phyloP scores from a whole-genome alignment of 64 coral and sea anemone genomes.

The Astreopora myriophthalma region DNA sequence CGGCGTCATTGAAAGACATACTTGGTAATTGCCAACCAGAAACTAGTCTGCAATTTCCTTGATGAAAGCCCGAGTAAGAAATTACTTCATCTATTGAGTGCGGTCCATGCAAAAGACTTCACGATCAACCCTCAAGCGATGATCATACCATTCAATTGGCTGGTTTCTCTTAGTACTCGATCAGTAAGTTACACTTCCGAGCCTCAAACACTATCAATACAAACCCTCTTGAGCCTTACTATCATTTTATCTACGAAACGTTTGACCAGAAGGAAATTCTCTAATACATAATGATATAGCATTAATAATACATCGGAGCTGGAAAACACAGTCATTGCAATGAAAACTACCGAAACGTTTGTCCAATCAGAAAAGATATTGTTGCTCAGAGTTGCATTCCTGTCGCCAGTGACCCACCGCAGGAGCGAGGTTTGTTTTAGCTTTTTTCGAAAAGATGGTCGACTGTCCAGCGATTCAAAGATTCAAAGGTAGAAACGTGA shows the following conservation, averaged over 20 bases:
- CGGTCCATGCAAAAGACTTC: neutral
- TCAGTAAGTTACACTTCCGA: neutral
- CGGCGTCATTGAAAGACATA: neutral
- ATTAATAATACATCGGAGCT: too few relatives aligned
- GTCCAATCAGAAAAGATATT: too few relatives aligned
- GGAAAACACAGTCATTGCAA: too few relatives aligned
- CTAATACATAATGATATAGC: too few relatives aligned
- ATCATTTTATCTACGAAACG: neutral
- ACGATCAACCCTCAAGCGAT: neutral
- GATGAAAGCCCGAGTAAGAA: neutral
- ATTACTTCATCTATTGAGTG: neutral
- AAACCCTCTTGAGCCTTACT: neutral
- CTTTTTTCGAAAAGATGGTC: too few relatives aligned
- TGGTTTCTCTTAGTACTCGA: neutral
- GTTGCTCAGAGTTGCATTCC: too few relatives aligned
- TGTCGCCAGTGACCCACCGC: too few relatives aligned
- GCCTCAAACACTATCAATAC: neutral
- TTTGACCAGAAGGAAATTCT: neutral
- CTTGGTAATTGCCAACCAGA: neutral
- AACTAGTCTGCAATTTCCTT: neutral
- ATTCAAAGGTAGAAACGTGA: too few relatives aligned
- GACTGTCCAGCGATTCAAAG: too few relatives aligned
- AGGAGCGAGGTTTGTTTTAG: too few relatives aligned
- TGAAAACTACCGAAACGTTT: too few relatives aligned
- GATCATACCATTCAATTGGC: too few relatives aligned